These are phyloP conservation scores for Phalloptychus januarius DNA, from an alignment of 2,797 vertebrate species.

Conservation along the genomic window DNA sequence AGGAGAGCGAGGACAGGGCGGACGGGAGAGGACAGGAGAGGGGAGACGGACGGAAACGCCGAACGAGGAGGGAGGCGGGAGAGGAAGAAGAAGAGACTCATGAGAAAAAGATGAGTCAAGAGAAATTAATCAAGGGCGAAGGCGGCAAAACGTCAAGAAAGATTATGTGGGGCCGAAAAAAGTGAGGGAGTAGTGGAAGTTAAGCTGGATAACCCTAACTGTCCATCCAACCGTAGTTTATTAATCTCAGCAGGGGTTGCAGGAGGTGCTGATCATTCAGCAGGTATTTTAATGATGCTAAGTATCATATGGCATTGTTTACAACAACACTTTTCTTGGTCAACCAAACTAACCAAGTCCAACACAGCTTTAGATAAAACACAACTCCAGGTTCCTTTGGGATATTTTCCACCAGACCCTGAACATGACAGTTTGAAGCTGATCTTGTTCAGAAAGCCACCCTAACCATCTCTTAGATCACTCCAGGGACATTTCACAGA, in stretches of 20 bases:
- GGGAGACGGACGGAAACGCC: not conserved
- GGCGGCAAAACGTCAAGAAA: constrained; percentile 1
- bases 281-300: not conserved
- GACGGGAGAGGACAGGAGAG: not conserved
- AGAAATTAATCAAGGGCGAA: constrained; percentile 1
- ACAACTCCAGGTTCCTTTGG: not conserved
- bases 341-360: not conserved
- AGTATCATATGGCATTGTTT: not conserved
- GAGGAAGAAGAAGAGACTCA: not conserved
- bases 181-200: not conserved
- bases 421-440: not conserved
- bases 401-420: not conserved
- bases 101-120: not conserved
- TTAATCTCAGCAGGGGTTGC: not conserved
- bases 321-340: not conserved
- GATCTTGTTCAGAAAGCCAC: not conserved
- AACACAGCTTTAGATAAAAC: not conserved
- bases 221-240: not conserved
- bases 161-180: not conserved
- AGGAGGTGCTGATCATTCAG: not conserved
- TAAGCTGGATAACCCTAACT: not conserved
- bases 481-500: not conserved
- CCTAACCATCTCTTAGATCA: not conserved
- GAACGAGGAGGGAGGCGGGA: not conserved
- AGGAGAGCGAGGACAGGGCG: constrained; percentile 31